Evolutionary conservation across 1,140 invertebrate genomes (phyloP).

Genomic region (Drosophila micromelanica): DNA sequence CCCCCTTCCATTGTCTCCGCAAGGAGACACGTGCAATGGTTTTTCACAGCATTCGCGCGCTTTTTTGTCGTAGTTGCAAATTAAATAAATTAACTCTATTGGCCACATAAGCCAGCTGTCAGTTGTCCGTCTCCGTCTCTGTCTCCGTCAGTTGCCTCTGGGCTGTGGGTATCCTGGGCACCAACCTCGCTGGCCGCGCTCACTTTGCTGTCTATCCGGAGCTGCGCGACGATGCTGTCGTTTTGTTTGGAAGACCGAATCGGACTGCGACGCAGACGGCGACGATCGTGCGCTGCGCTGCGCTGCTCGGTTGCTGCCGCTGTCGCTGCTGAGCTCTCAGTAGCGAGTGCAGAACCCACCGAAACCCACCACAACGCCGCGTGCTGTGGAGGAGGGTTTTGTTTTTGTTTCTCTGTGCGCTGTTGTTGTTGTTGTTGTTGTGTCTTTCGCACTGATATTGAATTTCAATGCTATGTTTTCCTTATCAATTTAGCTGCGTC

Average conservation of each 20-base stretch:
- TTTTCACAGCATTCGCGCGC: slow-evolving; percentile 19
- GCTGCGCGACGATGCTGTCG: slow-evolving; percentile 55
- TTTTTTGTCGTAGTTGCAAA: slow-evolving; percentile 24
- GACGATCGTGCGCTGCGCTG: slow-evolving; percentile 36
- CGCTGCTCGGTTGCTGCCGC: too few relatives aligned
- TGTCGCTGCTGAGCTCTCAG: slow-evolving; percentile 12
- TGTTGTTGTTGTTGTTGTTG: slow-evolving; percentile 24
- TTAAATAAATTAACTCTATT: slow-evolving; percentile 57
- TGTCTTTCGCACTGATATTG: slow-evolving; percentile 74
- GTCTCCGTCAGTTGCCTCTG: not conserved
- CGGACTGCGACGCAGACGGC: slow-evolving; percentile 36
- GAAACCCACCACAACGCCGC: slow-evolving; percentile 46
- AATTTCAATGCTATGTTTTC: slow-evolving; percentile 61
- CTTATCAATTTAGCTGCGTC: slow-evolving; percentile 52
- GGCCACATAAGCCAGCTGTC: not conserved
- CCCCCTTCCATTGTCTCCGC: slow-evolving; percentile 29
- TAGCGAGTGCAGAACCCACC: slow-evolving; percentile 29
- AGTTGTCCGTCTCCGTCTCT: not conserved
- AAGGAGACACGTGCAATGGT: slow-evolving; percentile 21
- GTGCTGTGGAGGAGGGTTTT: slow-evolving; percentile 47
- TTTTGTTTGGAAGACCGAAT: slow-evolving; percentile 61
- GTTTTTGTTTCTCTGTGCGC: not conserved
- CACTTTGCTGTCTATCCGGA: slow-evolving; percentile 58
- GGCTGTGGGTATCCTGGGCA: slow-evolving; percentile 35
- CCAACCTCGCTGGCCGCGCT: slow-evolving; percentile 58